Percentiles rank a stretch among this genome's conserved stretches.
Evolutionary conservation across 2,888 invertebrate species (phyloP).

Genomic region (Polymixis lichenea): DNA sequence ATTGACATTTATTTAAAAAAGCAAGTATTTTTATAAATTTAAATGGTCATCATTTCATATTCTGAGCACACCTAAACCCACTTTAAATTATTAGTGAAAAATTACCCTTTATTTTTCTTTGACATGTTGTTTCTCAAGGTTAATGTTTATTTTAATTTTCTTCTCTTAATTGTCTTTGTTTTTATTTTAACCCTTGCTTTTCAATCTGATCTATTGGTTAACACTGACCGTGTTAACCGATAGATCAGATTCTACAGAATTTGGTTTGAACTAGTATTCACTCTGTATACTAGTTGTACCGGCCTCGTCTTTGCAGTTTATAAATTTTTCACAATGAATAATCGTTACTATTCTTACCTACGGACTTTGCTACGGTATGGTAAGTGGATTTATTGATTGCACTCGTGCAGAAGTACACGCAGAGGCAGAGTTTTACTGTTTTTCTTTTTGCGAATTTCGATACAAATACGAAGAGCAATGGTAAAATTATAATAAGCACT

Average conservation of each 20-base stretch:
- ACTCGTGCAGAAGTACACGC: not conserved
- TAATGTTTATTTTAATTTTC: not conserved
- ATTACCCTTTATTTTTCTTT: not conserved
- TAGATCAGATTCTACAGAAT: not conserved
- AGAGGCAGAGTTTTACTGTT: not conserved
- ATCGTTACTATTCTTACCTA: slow-evolving; percentile 28
- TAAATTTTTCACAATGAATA: slow-evolving; percentile 22
- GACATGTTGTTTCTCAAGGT: not conserved
- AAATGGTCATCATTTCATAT: not conserved
- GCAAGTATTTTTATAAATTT: not conserved
- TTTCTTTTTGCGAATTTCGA: not conserved
- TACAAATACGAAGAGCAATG: not conserved
- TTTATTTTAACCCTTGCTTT: not conserved
- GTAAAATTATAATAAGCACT: not conserved
- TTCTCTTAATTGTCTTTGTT: not conserved
- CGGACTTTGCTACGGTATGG: slow-evolving; percentile 1
- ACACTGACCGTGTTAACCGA: not conserved
- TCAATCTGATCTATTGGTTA: too few species aligned
- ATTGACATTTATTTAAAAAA: not conserved
- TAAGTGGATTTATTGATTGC: slow-evolving; percentile 26
- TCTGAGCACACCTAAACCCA: not conserved
- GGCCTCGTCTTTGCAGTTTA: slow-evolving; percentile 4
- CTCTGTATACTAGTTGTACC: not conserved
- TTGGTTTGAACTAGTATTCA: not conserved
- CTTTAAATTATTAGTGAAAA: not conserved